A percentile compares a stretch with the other conserved stretches of the same genome.
Evolutionary conservation across 2,888 invertebrate genomes (phyloP).

Genomic region (Parnassius smintheus): DNA sequence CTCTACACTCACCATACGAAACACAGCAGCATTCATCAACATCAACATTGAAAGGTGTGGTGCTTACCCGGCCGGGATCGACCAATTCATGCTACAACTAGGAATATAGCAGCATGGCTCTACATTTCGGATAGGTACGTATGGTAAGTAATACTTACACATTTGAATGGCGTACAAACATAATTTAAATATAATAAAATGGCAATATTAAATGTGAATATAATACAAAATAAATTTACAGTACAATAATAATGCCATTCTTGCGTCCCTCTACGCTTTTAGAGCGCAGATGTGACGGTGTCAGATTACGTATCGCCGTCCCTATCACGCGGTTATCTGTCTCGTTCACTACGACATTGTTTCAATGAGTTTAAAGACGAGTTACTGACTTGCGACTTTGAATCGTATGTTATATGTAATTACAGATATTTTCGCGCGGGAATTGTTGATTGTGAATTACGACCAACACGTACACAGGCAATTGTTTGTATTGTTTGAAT

Average conservation of each 20-base stretch:
- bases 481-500: slow-evolving; percentile 1
- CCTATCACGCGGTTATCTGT: slow-evolving; percentile 37
- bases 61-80: too few species aligned
- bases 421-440: background rate
- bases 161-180: too few species aligned
- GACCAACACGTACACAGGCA: background rate
- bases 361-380: background rate
- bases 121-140: too few species aligned
- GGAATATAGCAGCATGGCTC: too few species aligned
- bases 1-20: too few species aligned
- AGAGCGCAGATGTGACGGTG: slow-evolving; percentile 72
- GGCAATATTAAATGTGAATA: background rate
- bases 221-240: slow-evolving; percentile 39
- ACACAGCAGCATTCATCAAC: too few species aligned
- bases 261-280: slow-evolving; percentile 63
- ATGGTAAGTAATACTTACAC: too few species aligned
- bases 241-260: slow-evolving; percentile 35
- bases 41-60: too few species aligned
- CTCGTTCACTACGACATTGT: slow-evolving; percentile 11
- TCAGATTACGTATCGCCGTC: slow-evolving; percentile 58
- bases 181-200: background rate
- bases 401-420: background rate
- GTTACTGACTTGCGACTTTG: background rate
- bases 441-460: slow-evolving; percentile 7
- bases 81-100: too few species aligned